Evolutionary conservation across 2,888 invertebrate species (phyloP), one percentile per base, ranked within the genome.

Genomic region (Selenia dentaria): DNA sequence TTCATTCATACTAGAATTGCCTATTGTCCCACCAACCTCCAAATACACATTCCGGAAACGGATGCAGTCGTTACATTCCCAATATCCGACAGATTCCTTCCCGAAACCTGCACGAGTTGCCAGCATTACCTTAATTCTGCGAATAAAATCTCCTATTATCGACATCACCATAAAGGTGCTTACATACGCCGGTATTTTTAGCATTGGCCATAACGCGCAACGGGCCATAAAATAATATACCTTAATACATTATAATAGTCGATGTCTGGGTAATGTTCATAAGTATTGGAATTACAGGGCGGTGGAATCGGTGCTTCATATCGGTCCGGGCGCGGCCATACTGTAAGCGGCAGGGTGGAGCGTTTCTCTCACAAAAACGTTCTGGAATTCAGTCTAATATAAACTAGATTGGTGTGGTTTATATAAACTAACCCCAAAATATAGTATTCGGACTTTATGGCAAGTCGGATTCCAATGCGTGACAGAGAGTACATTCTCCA

Each of bases 221-320:
- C 65, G 70, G 67, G 76, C 80, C 82, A 77, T 87, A 81, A 87
- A 87, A 90, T 90, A 89, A 89, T 89, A 90, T 77, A 82, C 80
- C 86, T 83, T 90, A 87, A 89, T 89, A 89, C 87, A 83, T 89
- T 88, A 90, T 90, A 90, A 90, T 89, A 88, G 89, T 84, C 78
- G 84, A 82, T 79, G 80, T 79, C 76, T 72, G 76, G 84, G 81
- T 90, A 90, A 90, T 89, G 83, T 80, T 81, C 80, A 73, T 87
- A 87, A 87, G 87, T 80, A 87, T 85, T 85, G 83, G 87, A 88
- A 88, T 89, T 89, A 89, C 82, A 89, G 87, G 87, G 88, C 89
- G 88, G 88, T 73, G 79, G 61, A 74, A 69, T 74, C 74, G 71
- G 70, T 62, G 73, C 67, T 71, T 77, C 70, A 78, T 85, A 78